These are phyloP conservation scores for Dione vanillae DNA, from an alignment of 2,888 invertebrate species.

Conservation along the genomic window DNA sequence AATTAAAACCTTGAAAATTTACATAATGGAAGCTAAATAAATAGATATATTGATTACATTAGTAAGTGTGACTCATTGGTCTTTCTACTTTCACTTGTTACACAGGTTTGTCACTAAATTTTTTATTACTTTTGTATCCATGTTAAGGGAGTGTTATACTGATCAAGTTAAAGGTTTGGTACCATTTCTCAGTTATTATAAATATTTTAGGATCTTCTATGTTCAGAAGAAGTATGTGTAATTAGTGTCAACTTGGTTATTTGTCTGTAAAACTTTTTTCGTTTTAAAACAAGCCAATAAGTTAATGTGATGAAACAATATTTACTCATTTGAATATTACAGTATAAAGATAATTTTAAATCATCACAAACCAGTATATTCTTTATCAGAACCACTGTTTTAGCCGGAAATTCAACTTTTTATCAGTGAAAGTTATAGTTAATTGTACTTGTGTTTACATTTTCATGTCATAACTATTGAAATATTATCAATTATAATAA, in stretches of 20 bases:
- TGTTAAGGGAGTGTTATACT: neutral
- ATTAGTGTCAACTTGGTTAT: too few species aligned
- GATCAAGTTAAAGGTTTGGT: neutral
- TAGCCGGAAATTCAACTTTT: conserved; percentile 17
- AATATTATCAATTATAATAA: neutral
- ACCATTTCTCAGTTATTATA: neutral
- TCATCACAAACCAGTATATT: conserved; percentile 1
- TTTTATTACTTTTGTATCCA: neutral
- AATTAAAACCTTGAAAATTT: neutral
- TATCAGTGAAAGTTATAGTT: conserved; percentile 18
- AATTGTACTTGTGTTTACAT: neutral
- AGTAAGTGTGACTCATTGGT: conserved; percentile 2
- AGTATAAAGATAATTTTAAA: conserved; percentile 12
- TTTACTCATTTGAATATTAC: neutral
- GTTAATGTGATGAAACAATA: too few species aligned
- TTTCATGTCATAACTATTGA: conserved; percentile 7
- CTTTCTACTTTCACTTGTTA: conserved; percentile 18
- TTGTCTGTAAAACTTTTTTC: too few species aligned
- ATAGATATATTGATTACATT: conserved; percentile 1
- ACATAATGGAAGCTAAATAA: neutral
- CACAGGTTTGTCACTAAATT: neutral
- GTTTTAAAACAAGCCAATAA: too few species aligned
- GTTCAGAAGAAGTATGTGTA: neutral
- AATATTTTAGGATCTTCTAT: neutral
- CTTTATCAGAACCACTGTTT: conserved; percentile 6